Evolutionary conservation across 1,140 invertebrate genomes (phyloP), one percentile per base, ranked within the genome.

Genomic region (Physella acuta): DNA sequence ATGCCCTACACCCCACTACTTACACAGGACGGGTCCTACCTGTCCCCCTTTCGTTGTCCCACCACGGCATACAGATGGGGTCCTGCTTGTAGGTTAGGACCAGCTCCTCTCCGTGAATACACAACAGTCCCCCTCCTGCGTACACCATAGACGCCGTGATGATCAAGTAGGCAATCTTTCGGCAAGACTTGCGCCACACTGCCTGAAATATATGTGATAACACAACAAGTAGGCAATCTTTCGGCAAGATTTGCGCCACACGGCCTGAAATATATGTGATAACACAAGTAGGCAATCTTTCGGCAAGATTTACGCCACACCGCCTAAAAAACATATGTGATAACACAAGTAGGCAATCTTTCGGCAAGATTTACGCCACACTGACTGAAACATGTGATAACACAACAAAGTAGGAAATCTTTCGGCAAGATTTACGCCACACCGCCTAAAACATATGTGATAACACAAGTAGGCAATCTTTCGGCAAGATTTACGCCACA

Each of bases 31-130:
- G 39, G 8, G 39, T 44, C 39, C 39, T 20, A 61, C 59, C 59
- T 61, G 59, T 8, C 14, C 59, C 36, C 20, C 28, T 33, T 24
- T 61, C 59, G 28, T 61, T 61, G 36, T 39, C 59, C 59, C 59
- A 61, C 59, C 59, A 61, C n/a, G 59, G 59, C 28, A 44, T 2
- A 44, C 59, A 61, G 3, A 61, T 61, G 28, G 59, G 59, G 36
- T 61, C 36, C 14, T 17, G 17, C 20, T 14, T 11, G 8, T 26
- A 28, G 33, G 16, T 5, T 8, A 24, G 2, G 1, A n/a, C 36
- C 59, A 61, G 16, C 1, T 24, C 39, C 17, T n/a, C 36, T 11
- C 8, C 20, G 36, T 61, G 20, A 11, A 44, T 28, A 30, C 36
- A 61, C 59, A 61, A 36, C 1, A 61, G 4, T 4, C 59, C 59